Percentiles rank a stretch among this genome's conserved stretches.
Evolutionary conservation across 2,113 vertebrate species (phyloP).

Genomic region (Talpa occidentalis): DNA sequence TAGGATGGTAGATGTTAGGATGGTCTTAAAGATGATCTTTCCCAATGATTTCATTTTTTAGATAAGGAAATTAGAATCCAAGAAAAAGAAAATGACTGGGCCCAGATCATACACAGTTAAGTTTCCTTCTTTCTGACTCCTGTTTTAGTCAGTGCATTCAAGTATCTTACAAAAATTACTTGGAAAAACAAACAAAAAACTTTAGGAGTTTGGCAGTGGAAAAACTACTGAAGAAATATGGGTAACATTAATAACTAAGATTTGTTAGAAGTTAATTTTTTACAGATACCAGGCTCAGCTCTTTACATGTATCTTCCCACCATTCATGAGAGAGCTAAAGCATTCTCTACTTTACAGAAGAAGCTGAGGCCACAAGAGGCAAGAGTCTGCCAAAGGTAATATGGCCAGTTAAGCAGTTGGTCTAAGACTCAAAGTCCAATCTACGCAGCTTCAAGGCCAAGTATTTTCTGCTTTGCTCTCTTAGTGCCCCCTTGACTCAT

Average conservation of each 20-base stretch:
- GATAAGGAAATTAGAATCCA: background rate
- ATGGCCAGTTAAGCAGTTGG: background rate
- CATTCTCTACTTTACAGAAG: background rate
- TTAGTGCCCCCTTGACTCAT: background rate
- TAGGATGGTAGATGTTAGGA: background rate
- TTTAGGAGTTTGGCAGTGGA: background rate
- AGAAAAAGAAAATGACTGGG: background rate
- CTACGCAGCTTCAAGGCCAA: background rate
- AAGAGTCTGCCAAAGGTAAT: background rate
- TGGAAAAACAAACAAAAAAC: background rate
- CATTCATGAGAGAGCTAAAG: accelerated
- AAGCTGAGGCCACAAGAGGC: background rate
- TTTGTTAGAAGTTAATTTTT: background rate
- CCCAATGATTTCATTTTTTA: background rate
- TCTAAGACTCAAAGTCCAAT: background rate
- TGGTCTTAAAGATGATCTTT: background rate
- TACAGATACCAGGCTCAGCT: background rate
- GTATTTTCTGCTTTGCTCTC: background rate
- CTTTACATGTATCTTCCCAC: background rate
- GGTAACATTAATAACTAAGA: background rate
- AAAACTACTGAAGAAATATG: background rate
- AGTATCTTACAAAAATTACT: background rate
- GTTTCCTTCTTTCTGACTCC: background rate
- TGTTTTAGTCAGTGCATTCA: background rate
- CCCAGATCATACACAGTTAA: background rate